phyloP scores from a whole-genome alignment of 2,113 vertebrate genomes.

The Orientallactaga bullata region DNA sequence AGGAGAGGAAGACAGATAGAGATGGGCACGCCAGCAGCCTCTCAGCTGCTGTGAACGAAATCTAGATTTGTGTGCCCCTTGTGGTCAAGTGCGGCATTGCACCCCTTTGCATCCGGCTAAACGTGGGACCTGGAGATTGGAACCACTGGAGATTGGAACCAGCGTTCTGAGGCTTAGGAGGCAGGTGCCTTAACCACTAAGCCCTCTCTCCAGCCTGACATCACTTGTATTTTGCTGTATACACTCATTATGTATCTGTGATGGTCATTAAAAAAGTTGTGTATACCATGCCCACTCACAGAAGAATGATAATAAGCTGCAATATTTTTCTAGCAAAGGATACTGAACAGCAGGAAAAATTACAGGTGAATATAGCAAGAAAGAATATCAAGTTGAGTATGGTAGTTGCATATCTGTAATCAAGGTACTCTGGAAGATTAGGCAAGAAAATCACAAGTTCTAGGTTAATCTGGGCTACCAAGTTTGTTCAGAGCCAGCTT shows the following conservation, averaged over 20 bases:
- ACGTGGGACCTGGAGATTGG: too few relatives aligned
- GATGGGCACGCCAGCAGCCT: too few relatives aligned
- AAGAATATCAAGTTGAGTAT: neutral
- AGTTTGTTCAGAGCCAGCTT: neutral
- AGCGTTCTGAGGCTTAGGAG: too few relatives aligned
- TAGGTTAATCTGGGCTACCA: neutral
- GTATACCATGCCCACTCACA: neutral
- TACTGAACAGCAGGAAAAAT: slow-evolving; percentile 4
- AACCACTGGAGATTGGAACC: too few relatives aligned
- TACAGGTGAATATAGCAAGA: neutral
- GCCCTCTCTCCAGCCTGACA: too few relatives aligned
- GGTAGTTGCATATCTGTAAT: neutral
- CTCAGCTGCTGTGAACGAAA: too few relatives aligned
- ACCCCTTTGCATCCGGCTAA: too few relatives aligned
- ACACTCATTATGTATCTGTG: neutral
- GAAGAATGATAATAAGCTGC: neutral
- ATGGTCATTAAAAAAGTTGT: neutral
- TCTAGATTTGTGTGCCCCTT: too few relatives aligned
- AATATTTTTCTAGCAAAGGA: neutral
- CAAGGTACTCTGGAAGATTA: neutral
- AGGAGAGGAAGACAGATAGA: too few relatives aligned
- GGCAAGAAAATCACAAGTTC: neutral
- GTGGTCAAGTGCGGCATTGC: too few relatives aligned
- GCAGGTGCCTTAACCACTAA: too few relatives aligned
- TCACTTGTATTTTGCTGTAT: too few relatives aligned